These are phyloP conservation scores for Trogon surrucura DNA, from an alignment of 2,113 vertebrate genomes.

Conservation along the genomic window DNA sequence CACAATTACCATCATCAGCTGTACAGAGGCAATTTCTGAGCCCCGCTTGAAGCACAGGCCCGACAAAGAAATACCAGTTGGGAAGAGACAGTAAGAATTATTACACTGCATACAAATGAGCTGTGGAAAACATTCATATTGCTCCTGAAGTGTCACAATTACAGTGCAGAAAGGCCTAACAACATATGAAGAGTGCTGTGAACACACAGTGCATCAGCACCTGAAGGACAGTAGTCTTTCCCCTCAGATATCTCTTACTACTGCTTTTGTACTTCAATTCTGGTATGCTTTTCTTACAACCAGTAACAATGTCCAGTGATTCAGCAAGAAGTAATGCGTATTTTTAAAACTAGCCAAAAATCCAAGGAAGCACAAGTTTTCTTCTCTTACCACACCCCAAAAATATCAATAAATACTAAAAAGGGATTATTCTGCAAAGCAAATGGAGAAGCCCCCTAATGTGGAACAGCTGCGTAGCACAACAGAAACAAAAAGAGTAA, in stretches of 20 bases:
- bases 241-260: not conserved
- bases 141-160: not conserved
- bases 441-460: conserved; percentile 33
- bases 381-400: not conserved
- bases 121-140: not conserved
- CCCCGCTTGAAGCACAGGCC: not conserved
- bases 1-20: not conserved
- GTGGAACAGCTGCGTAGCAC: conserved; percentile 25
- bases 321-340: not conserved
- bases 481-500: conserved; percentile 48
- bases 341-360: not conserved
- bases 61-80: not conserved
- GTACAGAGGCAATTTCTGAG: not conserved
- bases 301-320: not conserved
- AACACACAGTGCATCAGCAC: not conserved
- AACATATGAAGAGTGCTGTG: not conserved
- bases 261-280: not conserved
- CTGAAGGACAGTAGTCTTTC: not conserved
- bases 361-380: not conserved
- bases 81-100: not conserved
- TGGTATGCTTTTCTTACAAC: not conserved
- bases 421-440: not conserved
- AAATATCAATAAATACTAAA: not conserved
- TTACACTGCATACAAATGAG: not conserved
- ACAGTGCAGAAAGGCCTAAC: not conserved